phyloP scores from a whole-genome alignment of 2,113 vertebrate species.

The Rostratula benghalensis region DNA sequence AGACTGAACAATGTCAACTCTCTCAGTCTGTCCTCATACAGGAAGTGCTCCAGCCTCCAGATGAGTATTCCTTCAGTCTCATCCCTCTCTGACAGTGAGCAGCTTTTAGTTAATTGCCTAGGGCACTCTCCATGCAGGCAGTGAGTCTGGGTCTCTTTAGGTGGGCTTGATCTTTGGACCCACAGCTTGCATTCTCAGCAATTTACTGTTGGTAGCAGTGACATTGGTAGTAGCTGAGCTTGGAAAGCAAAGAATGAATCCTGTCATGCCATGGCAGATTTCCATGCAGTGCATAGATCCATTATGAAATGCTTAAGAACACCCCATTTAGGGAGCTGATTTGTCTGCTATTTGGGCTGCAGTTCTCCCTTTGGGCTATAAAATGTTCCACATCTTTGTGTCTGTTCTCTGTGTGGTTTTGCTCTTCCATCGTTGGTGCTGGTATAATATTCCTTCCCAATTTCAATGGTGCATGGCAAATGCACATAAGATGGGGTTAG shows the following conservation, averaged over 20 bases:
- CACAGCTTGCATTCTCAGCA: not conserved
- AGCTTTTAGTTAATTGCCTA: not conserved
- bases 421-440: not conserved
- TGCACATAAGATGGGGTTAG: not conserved
- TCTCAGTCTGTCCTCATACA: not conserved
- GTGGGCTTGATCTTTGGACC: not conserved
- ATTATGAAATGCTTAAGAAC: not conserved
- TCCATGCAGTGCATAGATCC: not conserved
- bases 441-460: not conserved
- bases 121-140: not conserved
- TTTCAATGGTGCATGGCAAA: not conserved
- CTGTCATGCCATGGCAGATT: not conserved
- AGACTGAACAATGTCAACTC: not conserved
- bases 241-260: not conserved
- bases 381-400: not conserved
- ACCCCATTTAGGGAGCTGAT: not conserved
- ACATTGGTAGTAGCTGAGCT: not conserved
- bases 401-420: not conserved
- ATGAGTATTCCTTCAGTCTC: not conserved
- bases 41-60: not conserved
- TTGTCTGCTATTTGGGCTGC: not conserved
- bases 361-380: not conserved
- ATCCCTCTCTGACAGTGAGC: not conserved
- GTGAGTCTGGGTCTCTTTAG: not conserved
- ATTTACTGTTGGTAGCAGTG: not conserved